A percentile compares a stretch with the other conserved stretches of the same genome.
These are phyloP conservation scores for Nemapogon koenigi DNA, from an alignment of 2,888 invertebrate genomes.

Conservation along the genomic window DNA sequence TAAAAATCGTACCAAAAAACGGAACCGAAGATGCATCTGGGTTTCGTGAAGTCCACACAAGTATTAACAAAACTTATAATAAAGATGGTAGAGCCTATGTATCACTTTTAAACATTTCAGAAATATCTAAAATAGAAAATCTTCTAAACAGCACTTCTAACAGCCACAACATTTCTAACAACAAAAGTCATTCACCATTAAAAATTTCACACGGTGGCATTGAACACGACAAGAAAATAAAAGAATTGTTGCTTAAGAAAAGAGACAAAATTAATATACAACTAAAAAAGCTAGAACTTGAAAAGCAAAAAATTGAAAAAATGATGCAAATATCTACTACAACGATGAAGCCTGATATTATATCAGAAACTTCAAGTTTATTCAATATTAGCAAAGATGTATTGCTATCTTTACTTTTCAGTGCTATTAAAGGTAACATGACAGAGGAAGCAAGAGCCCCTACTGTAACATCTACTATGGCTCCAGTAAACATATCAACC, in stretches of 20 bases:
- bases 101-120: slow-evolving; percentile 42
- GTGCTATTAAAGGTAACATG: too few species aligned
- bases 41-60: slow-evolving; percentile 46
- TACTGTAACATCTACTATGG: neutral
- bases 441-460: neutral
- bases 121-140: slow-evolving; percentile 41
- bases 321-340: too few species aligned
- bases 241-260: slow-evolving; percentile 28
- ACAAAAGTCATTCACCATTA: neutral
- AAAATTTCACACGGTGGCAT: neutral
- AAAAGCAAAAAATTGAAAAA: slow-evolving; percentile 29
- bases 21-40: slow-evolving; percentile 25
- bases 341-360: too few species aligned
- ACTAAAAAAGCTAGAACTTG: slow-evolving; percentile 27
- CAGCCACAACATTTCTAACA: too few species aligned
- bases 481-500: neutral
- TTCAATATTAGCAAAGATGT: too few species aligned
- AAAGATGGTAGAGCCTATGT: slow-evolving; percentile 38
- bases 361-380: too few species aligned
- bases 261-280: slow-evolving; percentile 34
- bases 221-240: slow-evolving; percentile 25
- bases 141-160: slow-evolving; percentile 23
- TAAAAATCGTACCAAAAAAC: slow-evolving; percentile 46
- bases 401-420: too few species aligned
- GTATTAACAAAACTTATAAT: slow-evolving; percentile 45